Evolutionary conservation across 2,797 vertebrate genomes (phyloP).

Genomic region (Neolamprologus multifasciatus): DNA sequence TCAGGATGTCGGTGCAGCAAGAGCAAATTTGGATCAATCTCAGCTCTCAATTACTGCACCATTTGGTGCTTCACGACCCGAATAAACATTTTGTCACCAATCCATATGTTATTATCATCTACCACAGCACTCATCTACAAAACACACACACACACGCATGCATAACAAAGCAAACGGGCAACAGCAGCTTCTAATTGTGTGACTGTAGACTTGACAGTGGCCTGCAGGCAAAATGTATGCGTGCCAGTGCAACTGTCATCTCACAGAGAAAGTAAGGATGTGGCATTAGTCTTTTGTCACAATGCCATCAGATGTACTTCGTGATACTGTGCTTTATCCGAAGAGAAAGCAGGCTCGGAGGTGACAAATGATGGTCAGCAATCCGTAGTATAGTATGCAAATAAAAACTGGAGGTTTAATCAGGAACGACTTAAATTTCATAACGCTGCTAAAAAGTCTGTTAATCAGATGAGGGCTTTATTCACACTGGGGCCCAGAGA

Average conservation of each 20-base stretch:
- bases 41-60: conserved; percentile 53
- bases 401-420: background rate
- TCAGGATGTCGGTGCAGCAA: conserved; percentile 28
- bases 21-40: conserved; percentile 64
- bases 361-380: background rate
- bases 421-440: background rate
- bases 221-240: conserved; percentile 35
- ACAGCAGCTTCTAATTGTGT: conserved; percentile 37
- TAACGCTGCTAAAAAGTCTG: background rate
- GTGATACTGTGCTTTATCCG: background rate
- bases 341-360: background rate
- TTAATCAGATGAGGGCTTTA: background rate
- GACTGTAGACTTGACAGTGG: conserved; percentile 45
- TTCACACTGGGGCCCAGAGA: conserved; percentile 6
- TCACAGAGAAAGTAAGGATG: background rate
- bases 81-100: conserved; percentile 64
- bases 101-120: conserved; percentile 65
- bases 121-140: conserved; percentile 19
- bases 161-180: conserved; percentile 4
- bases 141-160: conserved; percentile 22
- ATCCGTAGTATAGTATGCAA: background rate
- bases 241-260: conserved; percentile 29
- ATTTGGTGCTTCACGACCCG: conserved; percentile 62
- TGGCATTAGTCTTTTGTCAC: conserved; percentile 2
- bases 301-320: background rate